A percentile compares a stretch with the other conserved stretches of the same genome.
These are phyloP conservation scores for Eupithecia pulchellata DNA, from an alignment of 2,888 invertebrate genomes.

Conservation along the genomic window DNA sequence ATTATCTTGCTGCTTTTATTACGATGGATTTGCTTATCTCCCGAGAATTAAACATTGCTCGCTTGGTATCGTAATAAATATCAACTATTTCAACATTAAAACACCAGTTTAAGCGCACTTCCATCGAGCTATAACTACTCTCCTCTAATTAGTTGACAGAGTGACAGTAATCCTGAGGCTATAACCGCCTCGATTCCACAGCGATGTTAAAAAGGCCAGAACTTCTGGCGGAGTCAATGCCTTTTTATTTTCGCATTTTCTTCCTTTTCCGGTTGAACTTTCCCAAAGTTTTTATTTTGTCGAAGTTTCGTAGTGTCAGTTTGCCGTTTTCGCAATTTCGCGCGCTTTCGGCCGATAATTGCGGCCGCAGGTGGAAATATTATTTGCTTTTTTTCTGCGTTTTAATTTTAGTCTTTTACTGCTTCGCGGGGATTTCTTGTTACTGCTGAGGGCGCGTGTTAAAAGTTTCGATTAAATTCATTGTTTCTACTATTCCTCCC, in stretches of 20 bases:
- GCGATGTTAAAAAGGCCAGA: conserved; percentile 77
- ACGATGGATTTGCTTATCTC: neutral
- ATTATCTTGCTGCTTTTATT: neutral
- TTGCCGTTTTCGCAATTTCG: conserved; percentile 81
- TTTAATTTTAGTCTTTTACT: conserved; percentile 48
- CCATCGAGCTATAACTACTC: neutral
- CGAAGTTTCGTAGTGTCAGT: conserved; percentile 83
- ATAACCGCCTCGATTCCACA: conserved; percentile 70
- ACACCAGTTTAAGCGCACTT: neutral
- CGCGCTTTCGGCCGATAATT: conserved; percentile 82
- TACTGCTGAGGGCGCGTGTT: neutral
- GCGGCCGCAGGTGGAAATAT: conserved; percentile 79
- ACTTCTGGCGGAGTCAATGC: conserved; percentile 82
- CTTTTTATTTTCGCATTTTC: conserved; percentile 83
- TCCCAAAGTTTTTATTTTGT: conserved; percentile 79
- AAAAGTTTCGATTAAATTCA: neutral
- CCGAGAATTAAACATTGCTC: neutral
- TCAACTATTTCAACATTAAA: neutral
- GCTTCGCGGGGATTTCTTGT: conserved; percentile 35
- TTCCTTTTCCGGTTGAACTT: conserved; percentile 83
- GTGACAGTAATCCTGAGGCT: conserved; percentile 67
- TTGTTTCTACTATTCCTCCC: neutral
- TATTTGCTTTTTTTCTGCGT: conserved; percentile 56
- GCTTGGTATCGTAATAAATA: neutral
- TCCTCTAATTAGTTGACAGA: conserved; percentile 74